These are phyloP conservation scores for Myioborus miniatus DNA, from an alignment of 2,797 vertebrate genomes.

Conservation along the genomic window DNA sequence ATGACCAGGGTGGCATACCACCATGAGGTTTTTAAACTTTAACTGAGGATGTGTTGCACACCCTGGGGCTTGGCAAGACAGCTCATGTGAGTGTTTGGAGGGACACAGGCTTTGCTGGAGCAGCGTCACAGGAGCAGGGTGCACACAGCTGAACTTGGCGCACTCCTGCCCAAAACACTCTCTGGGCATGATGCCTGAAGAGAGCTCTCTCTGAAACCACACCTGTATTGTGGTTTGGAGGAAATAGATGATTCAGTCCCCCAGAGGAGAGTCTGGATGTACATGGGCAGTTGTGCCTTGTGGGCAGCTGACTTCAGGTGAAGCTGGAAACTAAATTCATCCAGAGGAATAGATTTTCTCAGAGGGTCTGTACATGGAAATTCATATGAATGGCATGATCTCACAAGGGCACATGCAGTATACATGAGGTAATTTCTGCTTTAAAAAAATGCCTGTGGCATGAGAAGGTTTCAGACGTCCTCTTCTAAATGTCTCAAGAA, in stretches of 20 bases:
- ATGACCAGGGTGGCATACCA: neutral
- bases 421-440: neutral
- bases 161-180: neutral
- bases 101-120: neutral
- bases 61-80: neutral
- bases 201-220: neutral
- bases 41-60: neutral
- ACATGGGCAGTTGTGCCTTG: neutral
- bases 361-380: neutral
- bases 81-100: neutral
- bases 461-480: neutral
- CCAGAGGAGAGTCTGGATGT: neutral
- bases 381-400: neutral
- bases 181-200: neutral
- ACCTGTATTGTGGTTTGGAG: neutral
- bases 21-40: neutral
- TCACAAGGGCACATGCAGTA: neutral
- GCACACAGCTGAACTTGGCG: neutral
- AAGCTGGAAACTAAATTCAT: neutral
- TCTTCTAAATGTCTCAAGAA: neutral
- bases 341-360: neutral
- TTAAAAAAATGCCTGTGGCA: neutral
- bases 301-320: neutral
- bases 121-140: rapidly evolving
- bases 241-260: neutral